Conservation (phyloP, 1,140 invertebrate species). For the Chlorops oryzae region DNA sequence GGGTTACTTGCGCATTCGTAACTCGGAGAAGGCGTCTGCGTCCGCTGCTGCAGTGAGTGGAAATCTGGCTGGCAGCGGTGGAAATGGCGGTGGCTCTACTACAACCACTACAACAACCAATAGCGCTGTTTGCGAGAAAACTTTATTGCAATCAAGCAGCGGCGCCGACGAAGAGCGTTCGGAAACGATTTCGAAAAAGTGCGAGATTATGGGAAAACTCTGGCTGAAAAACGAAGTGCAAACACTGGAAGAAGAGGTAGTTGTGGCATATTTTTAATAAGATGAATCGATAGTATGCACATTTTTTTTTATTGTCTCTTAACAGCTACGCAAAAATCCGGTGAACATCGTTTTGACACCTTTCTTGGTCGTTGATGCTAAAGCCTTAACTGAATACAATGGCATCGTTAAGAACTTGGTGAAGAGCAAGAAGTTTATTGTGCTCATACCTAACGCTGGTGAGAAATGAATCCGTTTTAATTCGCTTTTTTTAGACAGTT, state of each 20-base stretch:
- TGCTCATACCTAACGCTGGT: slow-evolving; percentile 76
- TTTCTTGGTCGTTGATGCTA: slow-evolving; percentile 68
- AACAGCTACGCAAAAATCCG: slow-evolving; percentile 31
- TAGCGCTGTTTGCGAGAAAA: slow-evolving; percentile 41
- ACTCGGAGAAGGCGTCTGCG: slow-evolving; percentile 36
- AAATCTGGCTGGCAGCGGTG: slow-evolving; percentile 14
- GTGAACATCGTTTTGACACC: slow-evolving; percentile 56
- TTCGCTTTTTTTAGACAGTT: neutral
- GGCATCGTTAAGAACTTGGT: slow-evolving; percentile 72
- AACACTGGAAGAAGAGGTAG: slow-evolving; percentile 54
- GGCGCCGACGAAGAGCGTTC: slow-evolving; percentile 43
- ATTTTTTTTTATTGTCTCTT: slow-evolving; percentile 1
- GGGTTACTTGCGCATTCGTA: slow-evolving; percentile 42
- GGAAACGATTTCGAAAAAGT: slow-evolving; percentile 51
- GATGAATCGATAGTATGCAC: neutral
- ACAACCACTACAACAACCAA: slow-evolving; percentile 34
- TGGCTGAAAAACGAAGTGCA: slow-evolving; percentile 70
- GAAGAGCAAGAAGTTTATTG: slow-evolving; percentile 66
- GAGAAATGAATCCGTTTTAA: slow-evolving; percentile 26
- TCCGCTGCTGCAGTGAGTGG: slow-evolving; percentile 29
- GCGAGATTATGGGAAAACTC: slow-evolving; percentile 62
- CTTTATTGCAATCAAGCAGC: slow-evolving; percentile 38
- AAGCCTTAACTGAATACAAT: slow-evolving; percentile 64
- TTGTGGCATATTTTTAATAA: neutral
- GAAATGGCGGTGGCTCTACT: slow-evolving; percentile 34